Conservation (phyloP, 2,797 vertebrate genomes). For the Falco cherrug region DNA sequence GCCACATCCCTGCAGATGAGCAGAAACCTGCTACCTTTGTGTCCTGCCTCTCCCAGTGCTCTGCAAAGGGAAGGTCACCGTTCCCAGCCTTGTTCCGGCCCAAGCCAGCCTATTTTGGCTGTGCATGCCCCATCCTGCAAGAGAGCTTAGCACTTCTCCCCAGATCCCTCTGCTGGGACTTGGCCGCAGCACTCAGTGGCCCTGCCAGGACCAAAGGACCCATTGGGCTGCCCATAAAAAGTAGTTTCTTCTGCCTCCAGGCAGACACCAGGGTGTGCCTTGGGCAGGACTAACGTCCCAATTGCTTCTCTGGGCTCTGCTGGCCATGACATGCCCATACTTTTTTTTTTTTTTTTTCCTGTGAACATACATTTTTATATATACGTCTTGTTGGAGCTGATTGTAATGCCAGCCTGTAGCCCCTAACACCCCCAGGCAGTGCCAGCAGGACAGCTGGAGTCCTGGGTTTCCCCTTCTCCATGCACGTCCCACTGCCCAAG, state of each 20-base stretch:
- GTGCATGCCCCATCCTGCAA: not conserved
- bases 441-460: conserved; percentile 10
- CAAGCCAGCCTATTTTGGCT: not conserved
- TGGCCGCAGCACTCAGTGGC: not conserved
- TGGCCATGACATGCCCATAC: not conserved
- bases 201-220: not conserved
- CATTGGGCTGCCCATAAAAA: conserved; percentile 5
- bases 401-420: not conserved
- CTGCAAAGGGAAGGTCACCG: not conserved
- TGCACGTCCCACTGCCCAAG: not conserved
- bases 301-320: not conserved
- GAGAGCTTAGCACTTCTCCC: not conserved
- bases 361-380: not conserved
- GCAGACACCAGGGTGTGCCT: not conserved
- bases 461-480: conserved; percentile 16
- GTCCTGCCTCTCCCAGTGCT: not conserved
- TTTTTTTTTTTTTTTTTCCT: not conserved
- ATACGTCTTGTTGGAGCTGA: not conserved
- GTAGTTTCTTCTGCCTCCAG: not conserved
- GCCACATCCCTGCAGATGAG: not conserved
- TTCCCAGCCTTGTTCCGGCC: not conserved
- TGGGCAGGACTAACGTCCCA: not conserved
- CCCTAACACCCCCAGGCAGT: not conserved
- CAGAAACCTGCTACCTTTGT: not conserved
- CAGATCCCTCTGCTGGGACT: not conserved